Evolutionary conservation across 2,797 vertebrate genomes (phyloP), one percentile per base, ranked within the genome.

Genomic region (Leptoclinus maculatus): DNA sequence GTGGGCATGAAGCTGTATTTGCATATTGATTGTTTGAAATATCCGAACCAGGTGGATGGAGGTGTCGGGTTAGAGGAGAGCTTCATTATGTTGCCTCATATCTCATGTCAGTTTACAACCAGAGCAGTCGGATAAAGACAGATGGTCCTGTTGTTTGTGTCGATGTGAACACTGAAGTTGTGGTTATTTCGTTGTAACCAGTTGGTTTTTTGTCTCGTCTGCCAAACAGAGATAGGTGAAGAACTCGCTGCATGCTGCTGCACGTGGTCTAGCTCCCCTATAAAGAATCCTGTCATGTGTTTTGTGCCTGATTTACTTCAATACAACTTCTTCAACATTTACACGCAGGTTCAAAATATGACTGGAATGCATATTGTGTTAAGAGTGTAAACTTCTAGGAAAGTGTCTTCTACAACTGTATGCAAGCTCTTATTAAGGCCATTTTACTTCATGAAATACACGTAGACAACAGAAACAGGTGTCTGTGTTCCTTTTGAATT

Each of bases 21-120:
- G 68, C 81, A 82, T 83, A 57, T 73, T 78, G 39, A 85, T 76
- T 70, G 39, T 77, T 65, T 77, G 51, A 58, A 78, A 57, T 71
- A 70, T 57, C 16, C 19, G 32, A 68, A 21, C 16, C 19, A 21
- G 11, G 7, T 14, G 21, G 21, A 13, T n/a, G 25, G 64, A 76
- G 63, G 71, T 12, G 8, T 36, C 63, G 4, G 41, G 23, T 43
- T 6, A 63, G 49, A 78, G 25, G 4, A 57, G 34, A 47, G 1
- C 47, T 80, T 76, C 36, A 72, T 45, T 73, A 60, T 75, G 27
- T 62, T 1, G 39, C 43, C 21, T 49, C 38, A 66, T 59, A 62
- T 71, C 58, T 68, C 45, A 27, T 78, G 72, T 65, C 53, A 51
- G 47, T 79, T 79, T 75, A 80, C 74, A 78, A 39, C 38, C 34